A percentile compares a stretch with the other conserved stretches of the same genome.
Evolutionary conservation across 2,888 invertebrate species (phyloP).

Genomic region (Tetranychus piercei): DNA sequence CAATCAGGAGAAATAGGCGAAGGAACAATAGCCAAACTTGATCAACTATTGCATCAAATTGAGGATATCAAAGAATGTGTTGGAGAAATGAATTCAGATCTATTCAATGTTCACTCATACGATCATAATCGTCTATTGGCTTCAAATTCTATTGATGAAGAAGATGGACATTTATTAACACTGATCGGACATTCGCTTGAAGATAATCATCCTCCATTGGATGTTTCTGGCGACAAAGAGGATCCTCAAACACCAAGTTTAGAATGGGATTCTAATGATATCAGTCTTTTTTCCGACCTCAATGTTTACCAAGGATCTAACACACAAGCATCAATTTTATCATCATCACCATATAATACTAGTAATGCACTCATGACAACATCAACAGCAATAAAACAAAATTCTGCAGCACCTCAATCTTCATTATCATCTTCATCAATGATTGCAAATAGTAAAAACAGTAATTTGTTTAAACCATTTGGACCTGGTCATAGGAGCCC

Average conservation of each 20-base stretch:
- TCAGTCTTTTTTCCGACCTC: constrained; percentile 1
- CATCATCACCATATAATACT: not conserved
- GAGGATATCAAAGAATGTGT: constrained; percentile 18
- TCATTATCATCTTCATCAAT: constrained; percentile 1
- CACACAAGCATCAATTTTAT: not conserved
- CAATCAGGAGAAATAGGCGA: constrained; percentile 5
- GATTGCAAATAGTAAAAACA: constrained; percentile 3
- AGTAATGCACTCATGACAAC: not conserved
- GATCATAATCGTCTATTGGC: not conserved
- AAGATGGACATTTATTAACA: not conserved
- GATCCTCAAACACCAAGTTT: constrained; percentile 15
- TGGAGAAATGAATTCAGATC: constrained; percentile 15
- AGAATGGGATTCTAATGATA: constrained; percentile 18
- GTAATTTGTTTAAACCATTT: not conserved
- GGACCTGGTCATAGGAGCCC: not conserved
- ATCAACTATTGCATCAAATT: constrained; percentile 17
- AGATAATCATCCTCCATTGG: not conserved
- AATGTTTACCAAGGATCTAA: not conserved
- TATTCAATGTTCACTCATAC: constrained; percentile 12
- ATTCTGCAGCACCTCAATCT: not conserved
- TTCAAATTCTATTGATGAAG: not conserved
- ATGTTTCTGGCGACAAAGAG: not conserved
- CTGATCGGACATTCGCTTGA: not conserved
- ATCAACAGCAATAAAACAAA: constrained; percentile 7
- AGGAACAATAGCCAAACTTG: constrained; percentile 16